Evolutionary conservation across 1,140 invertebrate genomes (phyloP), one percentile per base, ranked within the genome.

Genomic region (Camponotus pennsylvanicus): DNA sequence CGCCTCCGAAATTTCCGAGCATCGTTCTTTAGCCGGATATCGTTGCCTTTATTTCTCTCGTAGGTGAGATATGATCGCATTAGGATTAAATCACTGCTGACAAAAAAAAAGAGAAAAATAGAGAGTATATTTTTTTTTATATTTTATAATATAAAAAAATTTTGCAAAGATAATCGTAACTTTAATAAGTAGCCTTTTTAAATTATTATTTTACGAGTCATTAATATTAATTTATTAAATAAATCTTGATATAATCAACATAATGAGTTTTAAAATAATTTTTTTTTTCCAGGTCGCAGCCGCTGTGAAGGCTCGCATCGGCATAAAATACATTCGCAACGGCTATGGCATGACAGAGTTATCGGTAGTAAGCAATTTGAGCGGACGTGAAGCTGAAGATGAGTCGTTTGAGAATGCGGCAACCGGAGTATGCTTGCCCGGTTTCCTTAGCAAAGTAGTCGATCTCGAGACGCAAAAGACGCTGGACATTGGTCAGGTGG

Each of bases 281-380:
- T 73, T 37, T 40, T 45, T 13, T n/a, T 18, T 69, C 61, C 11
- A 90, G 89, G 0, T 87, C 0, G 18, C 9, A 3, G 0, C 59
- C 0, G 15, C 57, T 0, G 88, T 89, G 0, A 82, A 63, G 2
- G 71, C 69, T 15, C 88, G 87, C 0, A 18, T 86, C 4, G 73
- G 77, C 4, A 21, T 95, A 42, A 84, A 92, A 82, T 63, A 76
- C 42, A 89, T 97, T 3, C 95, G 95, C 6, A 97, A 97, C 91
- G 97, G 96, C 1, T 97, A 97, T 90, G 97, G 97, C 0, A 95
- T 97, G 91, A 97, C 97, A 4, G 97, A 97, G 92, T 95, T 96
- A 0, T 96, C 97, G 1, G 92, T 97, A 84, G 92, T 88, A 27
- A 75, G 57, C 11, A 40, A 37, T 11, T 0, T 90, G 0, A 76